Evolutionary conservation across 2,888 invertebrate species (phyloP), one percentile per base, ranked within the genome.

Genomic region (Cremastinae sp.): DNA sequence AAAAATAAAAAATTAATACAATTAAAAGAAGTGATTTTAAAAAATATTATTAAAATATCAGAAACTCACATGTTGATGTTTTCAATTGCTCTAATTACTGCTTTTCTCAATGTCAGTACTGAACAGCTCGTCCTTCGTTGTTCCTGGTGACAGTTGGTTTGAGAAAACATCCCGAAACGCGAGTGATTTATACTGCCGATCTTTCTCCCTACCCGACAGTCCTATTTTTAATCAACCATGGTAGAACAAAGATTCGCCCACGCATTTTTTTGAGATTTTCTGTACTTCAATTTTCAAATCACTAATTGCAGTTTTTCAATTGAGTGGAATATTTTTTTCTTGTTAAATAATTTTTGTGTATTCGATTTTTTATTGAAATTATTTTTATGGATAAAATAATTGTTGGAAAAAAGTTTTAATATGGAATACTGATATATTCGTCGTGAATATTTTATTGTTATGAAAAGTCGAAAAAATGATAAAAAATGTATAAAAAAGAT

Each of bases 101-200:
- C n/a, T n/a, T n/a, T n/a, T n/a, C n/a, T n/a, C 39, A 22, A 28
- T 16, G 47, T 49, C n/a, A 8, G 69, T 53, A 70, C 37, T 53
- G 39, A 12, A 64, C 41, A 37, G 43, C 51, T 61, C 55, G 65
- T 62, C 61, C 18, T 10, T 53, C n/a, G 43, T 37, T 14, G 49
- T 49, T 28, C 68, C 41, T 16, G 14, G 41, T 10, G 45, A 53
- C 58, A 73, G 28, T 72, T 51, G 74, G 70, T 74, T 51, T 77
- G 74, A 77, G 49, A 37, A 55, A 41, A 66, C 41, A 9, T 14
- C 22, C 14, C 35, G 41, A n/a, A 51, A 28, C 37, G 28, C 3
- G 43, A 39, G 37, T 58, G 61, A 65, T 77, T 77, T 77, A 77
- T 77, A 77, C 77, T 22, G 49, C 49, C 61, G 61, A 71, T 49